Evolutionary conservation across 2,797 vertebrate species (phyloP).

Genomic region (Rhynchonycteris naso): DNA sequence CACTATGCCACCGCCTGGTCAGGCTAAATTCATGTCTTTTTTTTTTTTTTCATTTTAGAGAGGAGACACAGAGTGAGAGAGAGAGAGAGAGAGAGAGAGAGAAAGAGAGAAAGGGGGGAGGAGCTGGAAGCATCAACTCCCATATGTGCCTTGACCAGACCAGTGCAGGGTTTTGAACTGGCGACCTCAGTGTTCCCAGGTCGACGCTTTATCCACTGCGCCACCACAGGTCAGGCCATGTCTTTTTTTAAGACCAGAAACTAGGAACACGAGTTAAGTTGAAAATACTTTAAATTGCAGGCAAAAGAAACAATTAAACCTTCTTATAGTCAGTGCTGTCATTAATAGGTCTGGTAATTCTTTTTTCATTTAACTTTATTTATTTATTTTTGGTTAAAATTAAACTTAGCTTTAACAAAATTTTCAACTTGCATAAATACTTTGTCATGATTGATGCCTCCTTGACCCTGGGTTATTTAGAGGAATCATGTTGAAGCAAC

Average conservation of each 20-base stretch:
- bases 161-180: no score
- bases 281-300: slow-evolving; percentile 50
- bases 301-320: not conserved
- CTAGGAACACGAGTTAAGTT: not conserved
- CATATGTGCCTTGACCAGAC: no score
- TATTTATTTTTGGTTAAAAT: slow-evolving; percentile 44
- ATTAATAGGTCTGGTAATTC: not conserved
- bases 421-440: not conserved
- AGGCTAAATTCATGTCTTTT: no score
- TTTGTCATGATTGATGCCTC: slow-evolving; percentile 6
- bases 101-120: no score
- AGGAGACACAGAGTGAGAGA: no score
- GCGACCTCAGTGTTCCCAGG: no score
- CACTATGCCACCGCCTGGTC: no score
- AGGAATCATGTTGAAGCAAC: not conserved
- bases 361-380: not conserved
- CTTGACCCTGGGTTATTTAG: not conserved
- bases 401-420: slow-evolving; percentile 37
- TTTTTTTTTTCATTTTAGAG: no score
- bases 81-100: no score
- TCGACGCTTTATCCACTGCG: no score
- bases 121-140: no score
- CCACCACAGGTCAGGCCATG: no score
- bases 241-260: slow-evolving; percentile 55
- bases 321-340: not conserved